Percentiles rank a stretch among this genome's conserved stretches.
These are phyloP conservation scores for Hypocryptadius cinnamomeus DNA, from an alignment of 2,113 vertebrate species.

Conservation along the genomic window DNA sequence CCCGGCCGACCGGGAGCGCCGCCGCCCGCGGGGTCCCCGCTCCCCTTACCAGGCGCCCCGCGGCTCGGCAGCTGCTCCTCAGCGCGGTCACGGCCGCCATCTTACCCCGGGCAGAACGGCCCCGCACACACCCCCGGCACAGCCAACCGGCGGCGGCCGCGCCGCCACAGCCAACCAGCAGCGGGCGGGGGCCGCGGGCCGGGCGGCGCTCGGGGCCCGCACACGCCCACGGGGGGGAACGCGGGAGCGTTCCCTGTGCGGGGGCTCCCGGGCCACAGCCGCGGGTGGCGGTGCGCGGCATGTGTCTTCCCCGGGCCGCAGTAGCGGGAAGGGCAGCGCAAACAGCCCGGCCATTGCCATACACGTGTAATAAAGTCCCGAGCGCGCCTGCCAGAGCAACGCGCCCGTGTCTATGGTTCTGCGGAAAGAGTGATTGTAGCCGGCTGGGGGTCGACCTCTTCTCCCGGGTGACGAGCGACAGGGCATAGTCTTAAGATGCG, in stretches of 20 bases:
- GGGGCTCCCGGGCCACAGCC: neutral
- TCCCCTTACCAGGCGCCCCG: slow-evolving; percentile 79
- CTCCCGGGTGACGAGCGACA: neutral
- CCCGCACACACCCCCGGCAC: neutral
- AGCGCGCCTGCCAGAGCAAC: neutral
- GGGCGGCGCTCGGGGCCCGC: neutral
- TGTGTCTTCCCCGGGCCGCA: neutral
- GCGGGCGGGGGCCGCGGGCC: neutral
- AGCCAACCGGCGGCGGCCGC: neutral
- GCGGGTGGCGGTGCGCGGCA: too few species aligned
- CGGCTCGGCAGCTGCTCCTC: slow-evolving; percentile 61
- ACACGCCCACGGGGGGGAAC: neutral
- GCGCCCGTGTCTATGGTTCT: too few species aligned
- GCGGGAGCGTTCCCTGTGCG: rapidly evolving
- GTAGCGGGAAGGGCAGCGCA: neutral
- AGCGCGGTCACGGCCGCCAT: slow-evolving; percentile 79
- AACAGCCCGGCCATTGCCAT: too few species aligned
- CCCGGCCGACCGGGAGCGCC: neutral
- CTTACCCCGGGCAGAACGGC: slow-evolving; percentile 49
- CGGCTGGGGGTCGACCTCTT: neutral
- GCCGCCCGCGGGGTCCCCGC: neutral
- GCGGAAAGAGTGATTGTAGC: neutral
- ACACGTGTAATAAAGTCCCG: neutral
- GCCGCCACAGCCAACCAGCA: neutral
- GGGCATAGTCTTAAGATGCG: neutral